These are phyloP conservation scores for Oncorhynchus mykiss DNA, from an alignment of 2,113 vertebrate species.

Conservation along the genomic window DNA sequence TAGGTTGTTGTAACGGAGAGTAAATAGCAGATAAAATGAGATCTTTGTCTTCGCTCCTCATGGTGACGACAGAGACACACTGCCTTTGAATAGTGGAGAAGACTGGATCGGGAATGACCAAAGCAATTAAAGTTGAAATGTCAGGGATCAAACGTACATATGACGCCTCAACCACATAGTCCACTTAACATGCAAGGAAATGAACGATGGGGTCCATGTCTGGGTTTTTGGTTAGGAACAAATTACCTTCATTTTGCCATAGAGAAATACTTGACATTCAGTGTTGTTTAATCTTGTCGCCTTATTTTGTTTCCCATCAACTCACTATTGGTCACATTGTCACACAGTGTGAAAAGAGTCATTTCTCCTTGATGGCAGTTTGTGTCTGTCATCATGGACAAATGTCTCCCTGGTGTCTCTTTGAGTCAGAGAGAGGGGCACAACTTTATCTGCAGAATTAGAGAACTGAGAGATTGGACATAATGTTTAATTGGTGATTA, in stretches of 20 bases:
- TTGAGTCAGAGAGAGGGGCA: neutral
- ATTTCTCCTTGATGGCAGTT: neutral
- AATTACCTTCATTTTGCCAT: conserved; percentile 2
- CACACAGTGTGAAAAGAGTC: neutral
- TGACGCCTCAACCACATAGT: conserved; percentile 23
- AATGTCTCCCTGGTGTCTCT: neutral
- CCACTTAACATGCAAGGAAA: conserved; percentile 34
- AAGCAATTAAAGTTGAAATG: conserved; percentile 59
- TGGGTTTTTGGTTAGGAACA: conserved; percentile 13
- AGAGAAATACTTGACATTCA: neutral
- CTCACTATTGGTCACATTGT: neutral
- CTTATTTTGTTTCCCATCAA: neutral
- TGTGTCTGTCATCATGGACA: neutral
- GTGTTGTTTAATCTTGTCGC: neutral
- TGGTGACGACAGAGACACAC: conserved; percentile 30
- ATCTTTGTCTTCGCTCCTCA: conserved; percentile 34
- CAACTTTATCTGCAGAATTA: neutral
- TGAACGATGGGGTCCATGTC: conserved; percentile 8
- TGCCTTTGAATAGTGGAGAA: conserved; percentile 26
- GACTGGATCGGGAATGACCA: conserved; percentile 21
- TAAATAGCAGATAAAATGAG: conserved; percentile 40
- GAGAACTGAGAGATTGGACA: neutral
- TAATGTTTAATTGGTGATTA: neutral
- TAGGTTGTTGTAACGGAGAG: conserved; percentile 9
- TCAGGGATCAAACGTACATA: conserved; percentile 52